Evolutionary conservation across 2,113 vertebrate genomes (phyloP).

Genomic region (Ursus arctos): DNA sequence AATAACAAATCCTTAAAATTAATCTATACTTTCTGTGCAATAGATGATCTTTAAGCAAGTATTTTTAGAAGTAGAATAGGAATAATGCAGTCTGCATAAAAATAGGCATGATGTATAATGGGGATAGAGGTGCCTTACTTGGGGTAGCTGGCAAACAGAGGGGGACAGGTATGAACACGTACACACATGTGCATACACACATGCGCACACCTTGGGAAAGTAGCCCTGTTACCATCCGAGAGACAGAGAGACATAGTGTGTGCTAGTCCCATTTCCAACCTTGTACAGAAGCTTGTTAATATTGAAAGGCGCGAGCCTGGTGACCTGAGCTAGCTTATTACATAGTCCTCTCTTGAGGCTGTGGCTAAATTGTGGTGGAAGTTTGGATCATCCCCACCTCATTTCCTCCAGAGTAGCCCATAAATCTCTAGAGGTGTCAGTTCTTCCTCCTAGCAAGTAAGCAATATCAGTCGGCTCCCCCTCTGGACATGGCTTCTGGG

Average conservation of each 20-base stretch:
- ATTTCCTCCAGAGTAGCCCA: neutral
- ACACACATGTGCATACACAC: neutral
- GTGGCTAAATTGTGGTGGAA: neutral
- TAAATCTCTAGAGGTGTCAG: neutral
- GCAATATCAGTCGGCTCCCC: neutral
- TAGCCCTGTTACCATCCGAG: neutral
- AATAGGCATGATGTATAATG: neutral
- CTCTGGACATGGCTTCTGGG: neutral
- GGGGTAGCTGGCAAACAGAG: neutral
- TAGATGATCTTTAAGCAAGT: constrained; percentile 19
- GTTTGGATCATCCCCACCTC: neutral
- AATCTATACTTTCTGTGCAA: constrained; percentile 9
- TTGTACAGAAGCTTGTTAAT: neutral
- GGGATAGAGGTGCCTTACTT: neutral
- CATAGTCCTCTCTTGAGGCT: neutral
- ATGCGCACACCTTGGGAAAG: neutral
- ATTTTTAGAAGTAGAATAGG: constrained; percentile 20
- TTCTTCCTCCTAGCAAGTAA: neutral
- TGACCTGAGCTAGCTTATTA: neutral
- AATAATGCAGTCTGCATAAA: constrained; percentile 15
- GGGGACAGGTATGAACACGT: neutral
- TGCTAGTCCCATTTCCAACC: neutral
- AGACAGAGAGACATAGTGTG: neutral
- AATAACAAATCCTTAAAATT: constrained; percentile 34
- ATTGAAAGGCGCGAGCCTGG: neutral